Evolutionary conservation across 1,140 invertebrate genomes (phyloP), one percentile per base, ranked within the genome.

Genomic region (Tachypleus tridentatus): DNA sequence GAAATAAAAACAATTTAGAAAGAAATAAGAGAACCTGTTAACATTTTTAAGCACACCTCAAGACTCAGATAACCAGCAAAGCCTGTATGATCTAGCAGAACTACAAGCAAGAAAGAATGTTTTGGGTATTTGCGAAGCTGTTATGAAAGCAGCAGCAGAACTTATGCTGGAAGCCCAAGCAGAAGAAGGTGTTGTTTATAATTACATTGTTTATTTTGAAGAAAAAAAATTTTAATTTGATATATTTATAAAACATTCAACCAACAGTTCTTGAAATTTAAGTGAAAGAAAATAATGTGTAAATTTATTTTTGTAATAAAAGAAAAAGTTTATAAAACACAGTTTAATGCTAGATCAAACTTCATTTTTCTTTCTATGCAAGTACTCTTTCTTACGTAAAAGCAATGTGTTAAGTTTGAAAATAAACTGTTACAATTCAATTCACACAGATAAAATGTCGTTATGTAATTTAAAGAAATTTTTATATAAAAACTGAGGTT

Each of bases 81-180:
- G 81, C 56, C 83, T 80, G 50, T 83, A 84, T 73, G 83, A 83
- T 48, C 79, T 86, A 71, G 81, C 83, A 8, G 87, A 89, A 76
- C 77, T 84, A 49, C 85, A 88, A 75, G 86, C 87, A 4, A 77
- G 87, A 62, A 84, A 85, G 73, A 85, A 85, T 70, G 86, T 85
- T 51, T 77, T 89, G 61, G 79, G 82, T 4, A 84, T 91, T 74
- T 84, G 86, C 49, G 80, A 82, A 3, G 84, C 87, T 8, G 85
- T 92, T 57, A 82, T 88, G 54, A 82, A 84, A 67, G 83, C 85
- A 11, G 82, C 84, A n/a, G 84, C 85, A 0, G 85, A 88, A 71
- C 78, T 91, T 49, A 78, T 91, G 60, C 82, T 83, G 4, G 72
- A 87, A 64, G 87, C 87, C 0, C 80, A 86, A 53, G 69, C 71